Base-by-base conservation (phyloP, 1,140 invertebrate genomes). In the Drosophila orena region DNA sequence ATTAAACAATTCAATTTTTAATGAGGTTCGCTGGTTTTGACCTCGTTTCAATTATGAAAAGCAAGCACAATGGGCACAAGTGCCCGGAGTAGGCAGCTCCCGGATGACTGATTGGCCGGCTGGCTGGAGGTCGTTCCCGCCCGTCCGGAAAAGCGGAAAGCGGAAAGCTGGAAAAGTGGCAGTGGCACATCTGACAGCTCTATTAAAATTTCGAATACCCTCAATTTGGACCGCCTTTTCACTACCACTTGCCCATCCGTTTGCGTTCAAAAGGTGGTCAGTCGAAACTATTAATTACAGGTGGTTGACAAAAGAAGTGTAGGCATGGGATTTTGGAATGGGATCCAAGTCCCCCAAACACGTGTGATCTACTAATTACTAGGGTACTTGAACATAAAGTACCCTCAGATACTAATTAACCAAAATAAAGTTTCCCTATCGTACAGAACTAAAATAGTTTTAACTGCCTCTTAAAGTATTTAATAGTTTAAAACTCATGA, bases 1-100 rank as follows among this genome's bases (percentile, higher is more conserved):
- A 86, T 88, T 86, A 88, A 79, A 86, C 79, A 89, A 86, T 88
- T 83, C 76, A 79, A 86, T 83, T 89, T 89, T 88, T 86, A 86
- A 86, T 86, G 84, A 86, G 83, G 79, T 86, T 65, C 59, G 50
- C 56, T 86, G 66, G 65, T 69, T 66, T 79, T 86, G 79, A 89
- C 83, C 83, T 88, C 84, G 64, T 83, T 86, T 65, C 56, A 83
- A 83, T 83, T 83, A 83, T 89, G 47, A 79, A 79, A 60, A 78
- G 64, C 57, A 61, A 60, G 62, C 71, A 79, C 75, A 79, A 61
- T 46, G 47, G 46, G 47, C 49, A 54, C 53, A 58, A 76, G 27
- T 68, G 59, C 59, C 35, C 52, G 20, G 50, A 47, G 69, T 54
- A 55, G 44, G 58, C 42, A 44, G 42, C 40, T 42, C 37, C 37